These are phyloP conservation scores for Pelodytes ibericus DNA, from an alignment of 2,797 vertebrate genomes.

Conservation along the genomic window DNA sequence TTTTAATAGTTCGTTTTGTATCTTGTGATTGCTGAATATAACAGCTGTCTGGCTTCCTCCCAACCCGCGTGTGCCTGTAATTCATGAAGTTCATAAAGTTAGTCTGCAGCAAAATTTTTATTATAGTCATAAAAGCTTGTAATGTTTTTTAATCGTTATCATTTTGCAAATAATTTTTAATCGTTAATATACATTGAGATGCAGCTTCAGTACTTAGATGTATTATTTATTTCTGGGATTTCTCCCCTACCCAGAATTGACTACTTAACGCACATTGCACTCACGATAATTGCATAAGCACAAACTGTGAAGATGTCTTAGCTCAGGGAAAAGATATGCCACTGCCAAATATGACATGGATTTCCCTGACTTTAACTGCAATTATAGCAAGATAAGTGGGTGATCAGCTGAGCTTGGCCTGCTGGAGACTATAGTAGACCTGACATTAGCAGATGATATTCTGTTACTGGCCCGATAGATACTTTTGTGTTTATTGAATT, in stretches of 20 bases:
- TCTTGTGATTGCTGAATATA: too few species aligned
- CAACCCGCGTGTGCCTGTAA: too few species aligned
- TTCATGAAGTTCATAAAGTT: too few species aligned
- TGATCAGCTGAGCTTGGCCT: background rate
- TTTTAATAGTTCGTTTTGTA: too few species aligned
- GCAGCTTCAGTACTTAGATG: background rate
- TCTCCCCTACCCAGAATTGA: background rate
- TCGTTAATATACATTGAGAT: too few species aligned
- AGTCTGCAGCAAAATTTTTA: too few species aligned
- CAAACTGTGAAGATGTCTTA: background rate
- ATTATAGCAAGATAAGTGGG: background rate
- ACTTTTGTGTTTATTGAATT: background rate
- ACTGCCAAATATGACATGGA: background rate
- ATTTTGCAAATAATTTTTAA: too few species aligned
- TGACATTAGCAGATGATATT: background rate
- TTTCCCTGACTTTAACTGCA: background rate
- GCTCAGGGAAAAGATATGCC: background rate
- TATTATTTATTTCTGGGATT: background rate
- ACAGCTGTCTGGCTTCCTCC: too few species aligned
- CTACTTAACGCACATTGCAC: background rate
- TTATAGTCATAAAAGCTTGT: too few species aligned
- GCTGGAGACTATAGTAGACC: constrained; percentile 1
- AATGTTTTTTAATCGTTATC: too few species aligned
- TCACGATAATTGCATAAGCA: background rate
- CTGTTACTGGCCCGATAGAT: background rate